phyloP scores from a whole-genome alignment of 2,888 invertebrate species.

The Brachyptera putata region DNA sequence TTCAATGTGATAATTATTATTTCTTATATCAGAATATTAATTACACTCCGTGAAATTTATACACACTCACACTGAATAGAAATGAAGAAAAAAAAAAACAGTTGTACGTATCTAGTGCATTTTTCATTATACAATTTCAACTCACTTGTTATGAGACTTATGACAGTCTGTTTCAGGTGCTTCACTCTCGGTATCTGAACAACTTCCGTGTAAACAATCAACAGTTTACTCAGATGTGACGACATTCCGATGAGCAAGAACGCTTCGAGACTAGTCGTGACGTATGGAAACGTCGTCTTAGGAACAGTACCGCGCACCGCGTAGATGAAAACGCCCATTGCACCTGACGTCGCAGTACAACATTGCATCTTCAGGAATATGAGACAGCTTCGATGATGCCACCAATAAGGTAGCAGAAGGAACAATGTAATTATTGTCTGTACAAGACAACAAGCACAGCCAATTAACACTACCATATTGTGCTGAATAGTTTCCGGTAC shows the following conservation, averaged over 20 bases:
- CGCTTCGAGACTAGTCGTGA: constrained; percentile 59
- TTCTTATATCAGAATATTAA: too few relatives aligned
- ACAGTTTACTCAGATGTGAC: constrained; percentile 65
- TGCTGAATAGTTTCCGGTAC: constrained; percentile 8
- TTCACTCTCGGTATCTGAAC: constrained; percentile 51
- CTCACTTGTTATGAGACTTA: constrained; percentile 62
- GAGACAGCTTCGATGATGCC: constrained; percentile 52
- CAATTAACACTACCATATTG: constrained; percentile 46
- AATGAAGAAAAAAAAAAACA: too few relatives aligned
- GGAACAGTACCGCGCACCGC: constrained; percentile 43
- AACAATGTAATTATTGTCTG: constrained; percentile 49
- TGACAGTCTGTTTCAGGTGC: constrained; percentile 58
- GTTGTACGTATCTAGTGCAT: too few relatives aligned
- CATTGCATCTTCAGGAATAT: constrained; percentile 66
- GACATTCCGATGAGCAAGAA: constrained; percentile 64
- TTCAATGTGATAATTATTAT: too few relatives aligned
- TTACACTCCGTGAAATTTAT: too few relatives aligned
- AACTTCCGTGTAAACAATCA: constrained; percentile 66
- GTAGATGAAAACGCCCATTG: constrained; percentile 54
- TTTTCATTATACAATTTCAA: too few relatives aligned
- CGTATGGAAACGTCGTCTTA: constrained; percentile 54
- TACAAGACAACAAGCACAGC: constrained; percentile 52
- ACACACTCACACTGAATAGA: too few relatives aligned
- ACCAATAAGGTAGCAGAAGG: constrained; percentile 50
- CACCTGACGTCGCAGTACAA: constrained; percentile 63